Evolutionary conservation across 2,113 vertebrate genomes (phyloP).

Genomic region (Hippocampus mohnikei): DNA sequence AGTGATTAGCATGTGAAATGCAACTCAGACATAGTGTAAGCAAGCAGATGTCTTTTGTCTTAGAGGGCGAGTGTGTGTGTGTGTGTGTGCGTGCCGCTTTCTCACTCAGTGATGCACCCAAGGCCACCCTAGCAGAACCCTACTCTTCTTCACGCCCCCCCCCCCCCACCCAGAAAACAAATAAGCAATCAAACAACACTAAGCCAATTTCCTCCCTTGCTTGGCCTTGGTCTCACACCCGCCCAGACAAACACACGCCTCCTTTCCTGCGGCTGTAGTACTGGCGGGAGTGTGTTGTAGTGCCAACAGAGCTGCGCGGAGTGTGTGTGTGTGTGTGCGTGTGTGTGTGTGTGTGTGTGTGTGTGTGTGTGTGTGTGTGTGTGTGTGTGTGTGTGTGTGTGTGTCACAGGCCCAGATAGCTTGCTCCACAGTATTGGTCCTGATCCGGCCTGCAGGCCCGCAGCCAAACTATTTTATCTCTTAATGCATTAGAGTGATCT

Average conservation of each 20-base stretch:
- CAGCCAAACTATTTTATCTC: conserved; percentile 99
- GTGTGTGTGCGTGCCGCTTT: conserved; percentile 10
- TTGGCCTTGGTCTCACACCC: conserved; percentile 52
- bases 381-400: conserved; percentile 88
- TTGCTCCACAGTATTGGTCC: conserved; percentile 86
- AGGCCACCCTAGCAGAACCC: conserved; percentile 58
- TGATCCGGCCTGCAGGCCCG: conserved; percentile 98
- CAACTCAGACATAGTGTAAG: conserved; percentile 63
- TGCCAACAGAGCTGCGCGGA: conserved; percentile 94
- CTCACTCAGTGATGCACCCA: conserved; percentile 46
- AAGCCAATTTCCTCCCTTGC: conserved; percentile 72
- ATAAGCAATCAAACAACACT: conserved; percentile 74
- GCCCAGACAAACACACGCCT: conserved; percentile 49
- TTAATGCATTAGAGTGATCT: conserved; percentile 99
- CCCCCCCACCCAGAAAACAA: conserved; percentile 66
- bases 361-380: conserved; percentile 84
- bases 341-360: conserved; percentile 88
- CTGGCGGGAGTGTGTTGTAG: conserved; percentile 82
- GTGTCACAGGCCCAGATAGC: conserved; percentile 99
- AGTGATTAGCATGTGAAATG: conserved; percentile 73
- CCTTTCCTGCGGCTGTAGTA: conserved; percentile 69
- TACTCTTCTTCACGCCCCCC: conserved; percentile 53
- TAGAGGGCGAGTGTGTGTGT: conserved; percentile 49
- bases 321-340: conserved; percentile 85
- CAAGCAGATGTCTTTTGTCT: conserved; percentile 70